A percentile compares a stretch with the other conserved stretches of the same genome.
Evolutionary conservation across 2,797 vertebrate species (phyloP).

Genomic region (Phyllotis vaccarum): DNA sequence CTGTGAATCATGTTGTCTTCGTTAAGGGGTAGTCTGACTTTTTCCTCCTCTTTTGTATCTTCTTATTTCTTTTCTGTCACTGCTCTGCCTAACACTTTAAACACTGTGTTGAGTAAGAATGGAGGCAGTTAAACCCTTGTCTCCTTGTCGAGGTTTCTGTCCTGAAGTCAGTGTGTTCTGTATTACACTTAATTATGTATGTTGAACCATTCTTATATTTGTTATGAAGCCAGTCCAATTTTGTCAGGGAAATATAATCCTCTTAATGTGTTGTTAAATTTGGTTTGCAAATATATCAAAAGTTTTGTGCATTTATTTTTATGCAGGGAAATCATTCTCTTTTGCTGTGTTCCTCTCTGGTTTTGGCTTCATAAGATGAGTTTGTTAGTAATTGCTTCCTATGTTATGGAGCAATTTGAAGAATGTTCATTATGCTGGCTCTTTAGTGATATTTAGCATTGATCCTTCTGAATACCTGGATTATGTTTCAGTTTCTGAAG

Average conservation of each 20-base stretch:
- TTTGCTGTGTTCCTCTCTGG: background rate
- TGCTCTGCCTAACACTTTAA: background rate
- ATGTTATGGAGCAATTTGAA: background rate
- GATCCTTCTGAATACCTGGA: background rate
- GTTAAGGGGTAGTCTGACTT: background rate
- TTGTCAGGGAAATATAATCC: background rate
- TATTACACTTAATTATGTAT: background rate
- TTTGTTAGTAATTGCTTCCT: background rate
- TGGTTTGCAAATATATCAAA: background rate
- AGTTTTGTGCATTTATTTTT: background rate
- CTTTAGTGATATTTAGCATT: background rate
- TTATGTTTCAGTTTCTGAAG: slow-evolving; percentile 35
- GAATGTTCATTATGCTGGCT: background rate
- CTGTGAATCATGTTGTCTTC: background rate
- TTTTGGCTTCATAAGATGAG: background rate
- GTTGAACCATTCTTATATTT: background rate
- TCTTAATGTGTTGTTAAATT: background rate
- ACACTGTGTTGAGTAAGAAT: too few species aligned
- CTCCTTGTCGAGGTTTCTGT: background rate
- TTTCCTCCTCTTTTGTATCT: background rate
- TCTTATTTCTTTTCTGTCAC: background rate
- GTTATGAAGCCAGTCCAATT: background rate
- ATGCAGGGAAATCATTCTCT: background rate
- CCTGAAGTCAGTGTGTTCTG: background rate
- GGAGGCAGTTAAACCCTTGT: background rate